Evolutionary conservation across 2,888 invertebrate genomes (phyloP), one percentile per base, ranked within the genome.

Genomic region (Gasteruption jaculator): DNA sequence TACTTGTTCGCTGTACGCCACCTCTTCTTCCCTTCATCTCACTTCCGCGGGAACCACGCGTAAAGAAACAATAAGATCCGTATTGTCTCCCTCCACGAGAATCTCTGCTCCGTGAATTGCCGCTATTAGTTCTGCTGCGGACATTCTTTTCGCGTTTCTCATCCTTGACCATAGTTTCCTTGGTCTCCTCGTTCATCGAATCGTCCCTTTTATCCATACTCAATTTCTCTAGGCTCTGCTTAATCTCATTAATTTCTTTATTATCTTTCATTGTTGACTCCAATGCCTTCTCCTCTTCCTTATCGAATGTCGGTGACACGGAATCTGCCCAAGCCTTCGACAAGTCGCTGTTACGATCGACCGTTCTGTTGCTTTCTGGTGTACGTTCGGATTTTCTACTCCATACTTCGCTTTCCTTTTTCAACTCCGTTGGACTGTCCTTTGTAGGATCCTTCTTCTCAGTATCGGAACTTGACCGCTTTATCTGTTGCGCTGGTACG

Each of bases 341-440:
- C 4, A 58, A 56, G 21, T 50, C 54, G 3, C 64, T 65, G 10
- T 48, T 52, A 20, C 62, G 56, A 6, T 64, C 65, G 2, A 40
- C 40, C 29, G 49, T 38, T 34, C 52, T 46, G 19, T 32, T 42
- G 12, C 33, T 59, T 49, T 77, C 77, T 38, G 74, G 72, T 21
- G 75, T 73, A 37, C 73, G 63, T 30, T 79, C 79, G 50, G 69
- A 69, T 58, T 77, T 73, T 51, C 75, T 71, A 24, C 71, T 74
- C 71, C 76, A 75, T 21, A 73, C 75, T 33, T 65, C 72, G 31
- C 69, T 67, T 30, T 77, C 78, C 54, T 77, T 77, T 45, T 78
- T 78, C 11, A 71, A 69, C 48, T 79, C 79, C 46, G 73, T 72
- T 7, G 75, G 72, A 51, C 72, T 74, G 2, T 78, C 63, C 24